phyloP scores from a whole-genome alignment of 2,797 vertebrate species.

The Syngnathus acus region DNA sequence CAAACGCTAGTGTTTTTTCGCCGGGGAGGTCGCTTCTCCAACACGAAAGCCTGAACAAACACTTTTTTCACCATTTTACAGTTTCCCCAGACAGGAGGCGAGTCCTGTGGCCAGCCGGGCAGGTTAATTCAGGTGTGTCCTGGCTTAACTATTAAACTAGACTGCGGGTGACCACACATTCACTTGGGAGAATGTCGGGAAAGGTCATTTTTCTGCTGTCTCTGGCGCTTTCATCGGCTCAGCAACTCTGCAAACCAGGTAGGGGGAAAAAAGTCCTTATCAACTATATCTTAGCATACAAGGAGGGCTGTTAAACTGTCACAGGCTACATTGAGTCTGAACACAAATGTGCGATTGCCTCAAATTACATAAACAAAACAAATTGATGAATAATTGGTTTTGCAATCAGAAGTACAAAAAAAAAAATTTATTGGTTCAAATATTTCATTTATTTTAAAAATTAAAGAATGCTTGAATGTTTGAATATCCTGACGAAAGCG shows the following conservation, averaged over 20 bases:
- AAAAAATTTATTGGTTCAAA: too few species aligned
- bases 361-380: too few species aligned
- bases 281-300: too few species aligned
- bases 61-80: slow-evolving; percentile 2
- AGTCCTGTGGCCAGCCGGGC: not conserved
- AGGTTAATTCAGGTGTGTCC: slow-evolving; percentile 34
- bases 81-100: not conserved
- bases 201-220: slow-evolving; percentile 60
- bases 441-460: too few species aligned
- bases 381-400: too few species aligned
- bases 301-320: too few species aligned
- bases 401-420: too few species aligned
- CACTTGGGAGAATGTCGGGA: slow-evolving; percentile 62
- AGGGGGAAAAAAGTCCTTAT: slow-evolving; percentile 12
- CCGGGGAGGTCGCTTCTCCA: not conserved
- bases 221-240: slow-evolving; percentile 42
- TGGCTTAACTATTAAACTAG: slow-evolving; percentile 66
- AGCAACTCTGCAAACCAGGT: slow-evolving; percentile 72
- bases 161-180: slow-evolving; percentile 37
- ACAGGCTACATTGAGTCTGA: too few species aligned
- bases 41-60: not conserved
- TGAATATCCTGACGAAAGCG: too few species aligned
- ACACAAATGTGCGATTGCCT: too few species aligned
- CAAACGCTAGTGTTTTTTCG: not conserved
- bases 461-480: too few species aligned